Evolutionary conservation across 2,797 vertebrate species (phyloP).

Genomic region (Gymnodraco acuticeps): DNA sequence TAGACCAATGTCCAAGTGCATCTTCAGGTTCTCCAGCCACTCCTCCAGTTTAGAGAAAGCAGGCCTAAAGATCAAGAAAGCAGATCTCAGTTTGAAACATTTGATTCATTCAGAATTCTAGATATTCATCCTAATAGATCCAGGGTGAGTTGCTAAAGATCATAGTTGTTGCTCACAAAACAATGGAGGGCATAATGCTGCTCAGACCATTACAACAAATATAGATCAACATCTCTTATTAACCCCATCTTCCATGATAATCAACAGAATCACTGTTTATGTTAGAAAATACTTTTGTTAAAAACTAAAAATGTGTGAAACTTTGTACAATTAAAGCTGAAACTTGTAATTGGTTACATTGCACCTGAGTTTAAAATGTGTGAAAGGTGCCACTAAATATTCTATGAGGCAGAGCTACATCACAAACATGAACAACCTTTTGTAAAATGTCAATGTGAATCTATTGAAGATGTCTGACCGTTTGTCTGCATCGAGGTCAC

Average conservation of each 20-base stretch:
- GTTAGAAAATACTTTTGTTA: too few species aligned
- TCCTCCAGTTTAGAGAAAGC: constrained; percentile 93
- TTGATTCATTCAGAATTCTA: not conserved
- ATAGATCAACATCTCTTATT: not conserved
- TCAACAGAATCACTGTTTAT: not conserved
- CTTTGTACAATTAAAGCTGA: not conserved
- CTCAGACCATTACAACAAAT: not conserved
- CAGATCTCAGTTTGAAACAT: not conserved
- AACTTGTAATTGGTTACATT: not conserved
- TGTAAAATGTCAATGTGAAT: constrained; percentile 1
- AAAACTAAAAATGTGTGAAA: not conserved
- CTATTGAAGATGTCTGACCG: constrained; percentile 82
- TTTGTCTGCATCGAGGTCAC: constrained; percentile 96
- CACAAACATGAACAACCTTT: constrained; percentile 11
- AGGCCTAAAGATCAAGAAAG: constrained; percentile 81
- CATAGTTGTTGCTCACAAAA: not conserved
- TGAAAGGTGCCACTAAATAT: not conserved
- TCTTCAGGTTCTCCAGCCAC: constrained; percentile 94
- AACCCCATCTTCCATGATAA: not conserved
- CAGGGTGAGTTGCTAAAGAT: not conserved
- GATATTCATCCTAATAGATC: not conserved
- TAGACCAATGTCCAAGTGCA: constrained; percentile 93
- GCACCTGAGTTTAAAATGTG: too few species aligned
- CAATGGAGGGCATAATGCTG: not conserved
- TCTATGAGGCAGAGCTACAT: not conserved